A percentile compares a stretch with the other conserved stretches of the same genome.
Conservation (phyloP, 2,888 invertebrate species). For the Diplazon laetatorius region DNA sequence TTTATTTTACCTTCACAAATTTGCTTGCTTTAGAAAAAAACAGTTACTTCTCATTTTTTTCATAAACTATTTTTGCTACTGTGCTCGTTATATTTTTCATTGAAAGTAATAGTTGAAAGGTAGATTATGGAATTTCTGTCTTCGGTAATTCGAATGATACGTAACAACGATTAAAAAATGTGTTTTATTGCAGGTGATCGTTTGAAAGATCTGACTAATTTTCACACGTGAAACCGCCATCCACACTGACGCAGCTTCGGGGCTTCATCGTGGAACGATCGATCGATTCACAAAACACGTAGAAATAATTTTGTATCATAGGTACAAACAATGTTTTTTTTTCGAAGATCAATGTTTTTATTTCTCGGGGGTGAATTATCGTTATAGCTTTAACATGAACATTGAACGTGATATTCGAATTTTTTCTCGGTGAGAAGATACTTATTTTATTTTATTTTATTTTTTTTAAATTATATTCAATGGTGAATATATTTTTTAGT, state of each 20-base stretch:
- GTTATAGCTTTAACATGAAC: conserved; percentile 59
- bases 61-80: no score
- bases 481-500: conserved; percentile 9
- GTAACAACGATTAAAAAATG: not conserved
- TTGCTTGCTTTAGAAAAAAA: no score
- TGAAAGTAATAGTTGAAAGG: no score
- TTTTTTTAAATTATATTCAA: no score
- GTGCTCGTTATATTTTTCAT: no score
- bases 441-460: conserved; percentile 34
- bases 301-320: conserved; percentile 30
- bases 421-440: conserved; percentile 33
- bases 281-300: conserved; percentile 47
- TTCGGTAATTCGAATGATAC: not conserved
- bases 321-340: conserved; percentile 2
- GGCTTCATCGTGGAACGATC: conserved; percentile 53
- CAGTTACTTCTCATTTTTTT: no score
- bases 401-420: conserved; percentile 34
- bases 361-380: conserved; percentile 27
- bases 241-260: conserved; percentile 38
- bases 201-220: conserved; percentile 77
- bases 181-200: conserved; percentile 74
- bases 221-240: conserved; percentile 65
- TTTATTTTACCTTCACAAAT: no score
- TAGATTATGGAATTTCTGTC: no score
- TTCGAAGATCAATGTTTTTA: not conserved